Conservation (phyloP, 2,888 invertebrate genomes). For the Tenthredo distinguenda region DNA sequence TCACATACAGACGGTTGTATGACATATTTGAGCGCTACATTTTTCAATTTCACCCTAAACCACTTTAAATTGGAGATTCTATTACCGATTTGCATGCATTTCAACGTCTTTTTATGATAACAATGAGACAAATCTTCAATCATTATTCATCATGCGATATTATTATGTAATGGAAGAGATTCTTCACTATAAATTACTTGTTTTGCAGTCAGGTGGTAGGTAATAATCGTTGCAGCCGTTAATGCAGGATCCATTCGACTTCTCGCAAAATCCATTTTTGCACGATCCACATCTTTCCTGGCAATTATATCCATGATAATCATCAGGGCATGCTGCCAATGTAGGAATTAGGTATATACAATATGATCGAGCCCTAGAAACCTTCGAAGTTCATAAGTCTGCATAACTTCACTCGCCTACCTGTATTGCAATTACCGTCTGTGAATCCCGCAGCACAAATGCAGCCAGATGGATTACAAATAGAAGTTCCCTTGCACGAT, state of each 20-base stretch:
- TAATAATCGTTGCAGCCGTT: neutral
- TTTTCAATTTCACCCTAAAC: neutral
- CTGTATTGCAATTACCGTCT: neutral
- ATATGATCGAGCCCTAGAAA: neutral
- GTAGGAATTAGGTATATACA: neutral
- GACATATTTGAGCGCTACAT: neutral
- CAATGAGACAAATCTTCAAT: too few relatives aligned
- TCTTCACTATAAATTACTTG: neutral
- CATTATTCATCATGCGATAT: too few relatives aligned
- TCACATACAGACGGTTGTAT: neutral
- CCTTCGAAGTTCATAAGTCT: neutral
- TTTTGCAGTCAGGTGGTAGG: neutral
- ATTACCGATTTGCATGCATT: neutral
- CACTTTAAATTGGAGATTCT: neutral
- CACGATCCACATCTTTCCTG: neutral
- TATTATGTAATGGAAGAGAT: too few relatives aligned
- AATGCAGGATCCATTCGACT: neutral
- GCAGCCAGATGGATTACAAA: neutral
- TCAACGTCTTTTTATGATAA: neutral
- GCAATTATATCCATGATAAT: conserved; percentile 1
- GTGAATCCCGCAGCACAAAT: neutral
- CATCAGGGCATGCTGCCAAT: neutral
- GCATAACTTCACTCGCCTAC: neutral
- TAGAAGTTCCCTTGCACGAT: neutral
- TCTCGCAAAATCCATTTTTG: neutral